phyloP scores from a whole-genome alignment of 2,888 invertebrate species.

The Dinocampus coccinellae region DNA sequence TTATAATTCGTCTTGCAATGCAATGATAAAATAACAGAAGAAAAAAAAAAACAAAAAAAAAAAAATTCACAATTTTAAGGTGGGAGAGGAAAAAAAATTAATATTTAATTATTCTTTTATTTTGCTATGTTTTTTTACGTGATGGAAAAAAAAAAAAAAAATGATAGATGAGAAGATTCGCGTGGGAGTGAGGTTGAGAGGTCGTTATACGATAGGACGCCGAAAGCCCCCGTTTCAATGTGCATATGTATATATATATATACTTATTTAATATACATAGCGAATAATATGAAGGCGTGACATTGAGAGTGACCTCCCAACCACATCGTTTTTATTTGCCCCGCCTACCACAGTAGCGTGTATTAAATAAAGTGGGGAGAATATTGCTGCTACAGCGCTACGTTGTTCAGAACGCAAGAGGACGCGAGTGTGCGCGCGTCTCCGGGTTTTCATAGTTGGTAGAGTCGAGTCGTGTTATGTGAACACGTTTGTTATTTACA shows the following conservation, averaged over 20 bases:
- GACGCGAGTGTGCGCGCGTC: constrained; percentile 62
- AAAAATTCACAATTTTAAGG: no score
- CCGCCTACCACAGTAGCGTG: constrained; percentile 23
- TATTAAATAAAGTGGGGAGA: constrained; percentile 29
- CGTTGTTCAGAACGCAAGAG: constrained; percentile 58
- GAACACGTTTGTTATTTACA: background rate
- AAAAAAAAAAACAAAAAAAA: no score
- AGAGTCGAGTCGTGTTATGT: background rate
- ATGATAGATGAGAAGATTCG: no score
- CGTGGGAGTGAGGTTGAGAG: constrained; percentile 24
- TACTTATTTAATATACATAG: background rate
- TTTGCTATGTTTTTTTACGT: no score
- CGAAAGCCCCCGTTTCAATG: background rate
- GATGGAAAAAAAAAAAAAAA: no score
- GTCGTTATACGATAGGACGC: constrained; percentile 48
- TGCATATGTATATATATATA: background rate
- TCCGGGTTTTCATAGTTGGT: constrained; percentile 36
- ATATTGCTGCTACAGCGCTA: constrained; percentile 33
- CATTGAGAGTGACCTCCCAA: constrained; percentile 36
- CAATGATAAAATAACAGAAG: no score
- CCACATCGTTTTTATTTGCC: constrained; percentile 30
- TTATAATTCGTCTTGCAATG: no score
- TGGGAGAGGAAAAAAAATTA: no score
- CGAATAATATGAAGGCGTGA: constrained; percentile 41
- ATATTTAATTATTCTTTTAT: no score